phyloP scores from a whole-genome alignment of 1,140 invertebrate genomes.

The Drosophila persimilis region DNA sequence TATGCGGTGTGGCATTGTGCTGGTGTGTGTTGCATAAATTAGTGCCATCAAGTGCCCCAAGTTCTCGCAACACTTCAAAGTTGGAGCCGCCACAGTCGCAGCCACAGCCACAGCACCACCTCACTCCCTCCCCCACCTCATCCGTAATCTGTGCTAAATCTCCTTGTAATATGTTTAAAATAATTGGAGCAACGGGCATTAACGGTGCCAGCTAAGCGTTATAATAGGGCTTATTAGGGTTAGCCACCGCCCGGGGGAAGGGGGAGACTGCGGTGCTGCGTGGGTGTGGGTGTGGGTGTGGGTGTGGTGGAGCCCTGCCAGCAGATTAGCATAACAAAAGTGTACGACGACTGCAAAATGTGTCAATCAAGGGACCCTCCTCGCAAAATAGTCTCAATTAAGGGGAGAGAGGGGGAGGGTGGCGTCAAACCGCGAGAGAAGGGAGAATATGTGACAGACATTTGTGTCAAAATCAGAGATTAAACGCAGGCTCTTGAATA shows the following conservation, averaged over 20 bases:
- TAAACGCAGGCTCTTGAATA: too few relatives aligned
- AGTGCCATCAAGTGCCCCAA: slow-evolving; percentile 59
- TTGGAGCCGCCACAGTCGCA: slow-evolving; percentile 10
- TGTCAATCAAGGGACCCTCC: slow-evolving; percentile 29
- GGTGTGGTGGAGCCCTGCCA: slow-evolving; percentile 11
- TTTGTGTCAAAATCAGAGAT: too few relatives aligned
- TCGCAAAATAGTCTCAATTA: slow-evolving; percentile 4
- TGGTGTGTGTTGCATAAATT: slow-evolving; percentile 64
- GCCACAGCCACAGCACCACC: not conserved
- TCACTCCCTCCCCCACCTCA: slow-evolving; percentile 9
- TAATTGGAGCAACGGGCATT: slow-evolving; percentile 73
- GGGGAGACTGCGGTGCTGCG: slow-evolving; percentile 4
- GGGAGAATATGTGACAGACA: too few relatives aligned
- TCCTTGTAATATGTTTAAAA: slow-evolving; percentile 80
- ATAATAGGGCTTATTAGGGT: slow-evolving; percentile 66
- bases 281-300: not conserved
- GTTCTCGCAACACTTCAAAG: slow-evolving; percentile 48
- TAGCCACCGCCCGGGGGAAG: slow-evolving; percentile 9
- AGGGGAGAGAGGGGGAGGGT: not conserved
- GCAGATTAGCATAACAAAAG: slow-evolving; percentile 60
- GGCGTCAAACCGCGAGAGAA: too few relatives aligned
- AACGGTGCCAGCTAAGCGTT: slow-evolving; percentile 57
- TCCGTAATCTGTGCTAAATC: slow-evolving; percentile 74
- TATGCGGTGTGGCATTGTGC: slow-evolving; percentile 66
- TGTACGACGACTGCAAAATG: slow-evolving; percentile 51